Conservation (phyloP, 2,113 vertebrate genomes). For the human (Homo sapiens) region DNA sequence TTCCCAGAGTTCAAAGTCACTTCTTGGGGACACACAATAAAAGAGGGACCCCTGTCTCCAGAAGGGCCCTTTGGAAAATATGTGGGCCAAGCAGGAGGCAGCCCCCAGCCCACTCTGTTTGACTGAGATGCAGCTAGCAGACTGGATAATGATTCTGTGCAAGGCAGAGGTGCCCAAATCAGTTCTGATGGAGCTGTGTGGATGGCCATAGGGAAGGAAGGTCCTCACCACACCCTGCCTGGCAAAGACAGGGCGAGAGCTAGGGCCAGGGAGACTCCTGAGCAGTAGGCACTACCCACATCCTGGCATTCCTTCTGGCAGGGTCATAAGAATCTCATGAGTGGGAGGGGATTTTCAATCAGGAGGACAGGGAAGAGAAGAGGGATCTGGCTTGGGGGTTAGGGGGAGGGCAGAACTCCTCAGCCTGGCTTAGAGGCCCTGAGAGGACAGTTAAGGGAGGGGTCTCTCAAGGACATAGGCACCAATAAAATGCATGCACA, state of each 20-base stretch:
- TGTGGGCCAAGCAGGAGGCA: background rate
- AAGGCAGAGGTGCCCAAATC: too few species aligned
- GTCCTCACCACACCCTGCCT: fast-evolving
- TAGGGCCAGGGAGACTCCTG: too few species aligned
- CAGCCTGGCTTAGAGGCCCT: background rate
- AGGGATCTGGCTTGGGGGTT: background rate
- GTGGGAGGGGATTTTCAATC: background rate
- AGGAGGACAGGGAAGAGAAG: background rate
- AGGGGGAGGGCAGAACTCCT: background rate
- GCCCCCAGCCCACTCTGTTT: background rate
- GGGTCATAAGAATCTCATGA: background rate
- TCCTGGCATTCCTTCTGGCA: background rate
- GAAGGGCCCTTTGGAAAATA: background rate
- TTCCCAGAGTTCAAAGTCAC: background rate
- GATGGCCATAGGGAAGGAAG: fast-evolving
- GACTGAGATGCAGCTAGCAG: background rate
- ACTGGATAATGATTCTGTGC: fast-evolving
- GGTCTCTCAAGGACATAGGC: background rate
- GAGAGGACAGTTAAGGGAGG: background rate
- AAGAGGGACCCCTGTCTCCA: background rate
- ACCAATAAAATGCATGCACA: background rate
- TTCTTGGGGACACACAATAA: background rate
- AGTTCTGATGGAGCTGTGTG: background rate
- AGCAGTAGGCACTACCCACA: fast-evolving
- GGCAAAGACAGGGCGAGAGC: background rate